phyloP scores from a whole-genome alignment of 2,888 invertebrate genomes.

The Aplocera efformata region DNA sequence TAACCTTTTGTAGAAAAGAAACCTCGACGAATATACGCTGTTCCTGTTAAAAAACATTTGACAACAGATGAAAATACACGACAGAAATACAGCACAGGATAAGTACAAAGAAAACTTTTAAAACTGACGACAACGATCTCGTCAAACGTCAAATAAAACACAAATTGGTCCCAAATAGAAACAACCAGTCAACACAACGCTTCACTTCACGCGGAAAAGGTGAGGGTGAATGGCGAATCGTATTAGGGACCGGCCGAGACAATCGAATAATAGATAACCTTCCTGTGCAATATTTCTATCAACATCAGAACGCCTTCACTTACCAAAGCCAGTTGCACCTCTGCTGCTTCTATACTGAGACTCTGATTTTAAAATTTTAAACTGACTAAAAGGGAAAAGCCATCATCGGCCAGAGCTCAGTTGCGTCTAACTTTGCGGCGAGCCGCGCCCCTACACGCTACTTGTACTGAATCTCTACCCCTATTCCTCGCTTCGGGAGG shows the following conservation, averaged over 20 bases:
- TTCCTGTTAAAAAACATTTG: background rate
- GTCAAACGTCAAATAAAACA: conserved; percentile 43
- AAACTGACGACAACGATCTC: conserved; percentile 12
- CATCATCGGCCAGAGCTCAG: conserved; percentile 71
- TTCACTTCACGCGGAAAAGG: conserved; percentile 48
- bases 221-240: conserved; percentile 61
- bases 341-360: conserved; percentile 26
- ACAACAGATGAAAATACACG: background rate
- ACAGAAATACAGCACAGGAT: conserved; percentile 23
- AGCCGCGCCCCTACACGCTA: conserved; percentile 80
- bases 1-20: too few species aligned
- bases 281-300: conserved; percentile 23
- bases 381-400: conserved; percentile 56
- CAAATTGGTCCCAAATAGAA: conserved; percentile 63
- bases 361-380: conserved; percentile 45
- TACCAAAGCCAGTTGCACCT: conserved; percentile 42
- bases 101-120: conserved; percentile 25
- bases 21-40: too few species aligned
- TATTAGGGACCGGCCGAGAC: conserved; percentile 56
- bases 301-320: conserved; percentile 34
- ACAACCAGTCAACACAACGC: conserved; percentile 70
- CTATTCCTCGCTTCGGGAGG: conserved; percentile 76
- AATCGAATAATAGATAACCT: conserved; percentile 57
- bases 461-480: conserved; percentile 81
- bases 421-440: conserved; percentile 80